phyloP scores from a whole-genome alignment of 2,888 invertebrate genomes.

The Dryobota labecula region DNA sequence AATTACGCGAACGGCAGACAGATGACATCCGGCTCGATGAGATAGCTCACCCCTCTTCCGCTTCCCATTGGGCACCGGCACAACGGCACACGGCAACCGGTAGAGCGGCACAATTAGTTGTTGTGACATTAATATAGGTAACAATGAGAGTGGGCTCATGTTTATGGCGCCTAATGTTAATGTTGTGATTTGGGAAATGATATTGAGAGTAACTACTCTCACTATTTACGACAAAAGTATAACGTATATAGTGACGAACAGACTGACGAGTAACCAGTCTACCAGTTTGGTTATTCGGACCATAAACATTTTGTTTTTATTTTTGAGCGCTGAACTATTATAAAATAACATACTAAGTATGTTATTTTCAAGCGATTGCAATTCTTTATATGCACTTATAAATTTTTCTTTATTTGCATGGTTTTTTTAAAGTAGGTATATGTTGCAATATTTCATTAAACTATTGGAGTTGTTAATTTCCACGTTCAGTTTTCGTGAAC shows the following conservation, averaged over 20 bases:
- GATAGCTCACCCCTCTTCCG: constrained; percentile 68
- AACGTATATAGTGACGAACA: too few relatives aligned
- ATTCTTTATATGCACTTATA: too few relatives aligned
- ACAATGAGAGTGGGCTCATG: constrained; percentile 40
- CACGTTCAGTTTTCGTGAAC: too few relatives aligned
- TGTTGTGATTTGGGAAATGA: constrained; percentile 24
- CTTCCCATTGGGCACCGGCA: constrained; percentile 56
- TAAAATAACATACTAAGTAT: too few relatives aligned
- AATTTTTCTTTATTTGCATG: too few relatives aligned
- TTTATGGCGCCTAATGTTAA: constrained; percentile 18
- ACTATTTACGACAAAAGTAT: too few relatives aligned
- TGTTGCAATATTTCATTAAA: too few relatives aligned
- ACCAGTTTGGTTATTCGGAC: not conserved
- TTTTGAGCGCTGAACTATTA: too few relatives aligned
- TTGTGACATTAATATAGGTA: constrained; percentile 53
- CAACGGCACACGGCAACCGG: constrained; percentile 36
- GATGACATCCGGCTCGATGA: constrained; percentile 64
- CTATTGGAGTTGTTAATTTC: too few relatives aligned
- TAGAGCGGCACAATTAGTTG: constrained; percentile 48
- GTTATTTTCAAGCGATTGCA: too few relatives aligned
- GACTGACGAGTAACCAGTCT: not conserved
- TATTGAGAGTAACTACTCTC: not conserved
- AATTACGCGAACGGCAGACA: constrained; percentile 54
- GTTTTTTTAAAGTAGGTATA: too few relatives aligned
- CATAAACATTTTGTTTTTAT: too few relatives aligned